Evolutionary conservation across 2,888 invertebrate species (phyloP).

Genomic region (Sesamia inferens): DNA sequence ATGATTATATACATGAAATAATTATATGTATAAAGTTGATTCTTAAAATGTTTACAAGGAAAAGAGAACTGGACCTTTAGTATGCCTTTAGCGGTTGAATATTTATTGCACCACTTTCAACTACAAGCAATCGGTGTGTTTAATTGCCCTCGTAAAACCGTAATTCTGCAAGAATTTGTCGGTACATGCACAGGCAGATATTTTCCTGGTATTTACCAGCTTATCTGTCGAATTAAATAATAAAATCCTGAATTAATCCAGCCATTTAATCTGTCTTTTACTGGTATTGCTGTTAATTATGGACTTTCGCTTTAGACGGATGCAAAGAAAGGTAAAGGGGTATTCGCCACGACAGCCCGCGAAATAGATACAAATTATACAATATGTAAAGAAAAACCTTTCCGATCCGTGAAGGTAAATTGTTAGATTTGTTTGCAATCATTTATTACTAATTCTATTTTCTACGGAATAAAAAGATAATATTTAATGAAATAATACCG

Average conservation of each 20-base stretch:
- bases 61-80: conserved; percentile 28
- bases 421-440: no score
- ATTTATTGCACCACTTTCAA: conserved; percentile 42
- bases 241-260: conserved; percentile 11
- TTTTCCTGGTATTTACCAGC: conserved; percentile 12
- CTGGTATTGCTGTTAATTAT: background rate
- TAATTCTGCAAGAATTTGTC: conserved; percentile 34
- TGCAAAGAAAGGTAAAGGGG: background rate
- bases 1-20: no score
- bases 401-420: no score
- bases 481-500: no score
- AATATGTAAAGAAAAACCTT: no score
- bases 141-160: conserved; percentile 51
- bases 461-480: no score
- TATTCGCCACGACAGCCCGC: background rate
- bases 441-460: no score
- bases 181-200: conserved; percentile 6
- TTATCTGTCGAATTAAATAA: conserved; percentile 26
- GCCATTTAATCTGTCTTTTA: conserved; percentile 9
- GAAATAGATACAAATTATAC: no score
- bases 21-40: background rate
- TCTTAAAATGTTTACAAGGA: conserved; percentile 17
- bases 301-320: background rate
- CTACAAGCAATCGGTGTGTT: conserved; percentile 40
- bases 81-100: background rate